Evolutionary conservation across 2,888 invertebrate genomes (phyloP), one percentile per base, ranked within the genome.

Genomic region (Tridacna gigas): DNA sequence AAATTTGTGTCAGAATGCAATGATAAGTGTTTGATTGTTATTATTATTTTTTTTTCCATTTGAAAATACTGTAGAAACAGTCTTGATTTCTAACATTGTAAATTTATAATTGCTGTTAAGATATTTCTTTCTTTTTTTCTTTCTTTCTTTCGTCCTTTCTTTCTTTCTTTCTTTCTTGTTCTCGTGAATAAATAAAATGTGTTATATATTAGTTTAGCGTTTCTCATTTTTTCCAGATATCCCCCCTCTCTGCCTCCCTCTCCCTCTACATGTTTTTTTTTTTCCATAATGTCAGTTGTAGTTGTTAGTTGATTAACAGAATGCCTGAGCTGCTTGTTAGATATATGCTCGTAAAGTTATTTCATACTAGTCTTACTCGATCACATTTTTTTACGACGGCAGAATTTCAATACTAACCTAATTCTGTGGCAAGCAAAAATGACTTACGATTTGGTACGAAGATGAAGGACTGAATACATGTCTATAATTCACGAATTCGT

Each of bases 141-240:
- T 37, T 63, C 22, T 37, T 51, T 45, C 74, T 60, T 60, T 74
- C 61, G 28, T 60, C 13, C 56, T 74, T 56, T 74, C 74, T 74
- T 56, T 74, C 74, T 74, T 51, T 74, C 74, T 74, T 56, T 74
- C 74, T 51, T 56, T 51, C 74, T 51, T 11, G n/a, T 56, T 74
- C 26, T 51, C 56, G 26, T 56, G 37, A 4, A 37, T 37, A 37
- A 37, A 37, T 37, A 37, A 37, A 37, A 37, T 37, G 2, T 37
- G 37, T 4, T 37, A 7, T 37, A 37, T 56, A 22, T 18, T 56
- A 56, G 22, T 74, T 74, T 74, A n/a, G 48, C 51, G 26, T 56
- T 56, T 56, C 25, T 61, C 28, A 26, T 74, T n/a, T 60, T 26
- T 60, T n/a, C n/a, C 60, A 18, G 11, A 13, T 61, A 13, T 37